Evolutionary conservation across 1,140 invertebrate species (phyloP), one percentile per base, ranked within the genome.

Genomic region (Drosophila pseudoobscura): DNA sequence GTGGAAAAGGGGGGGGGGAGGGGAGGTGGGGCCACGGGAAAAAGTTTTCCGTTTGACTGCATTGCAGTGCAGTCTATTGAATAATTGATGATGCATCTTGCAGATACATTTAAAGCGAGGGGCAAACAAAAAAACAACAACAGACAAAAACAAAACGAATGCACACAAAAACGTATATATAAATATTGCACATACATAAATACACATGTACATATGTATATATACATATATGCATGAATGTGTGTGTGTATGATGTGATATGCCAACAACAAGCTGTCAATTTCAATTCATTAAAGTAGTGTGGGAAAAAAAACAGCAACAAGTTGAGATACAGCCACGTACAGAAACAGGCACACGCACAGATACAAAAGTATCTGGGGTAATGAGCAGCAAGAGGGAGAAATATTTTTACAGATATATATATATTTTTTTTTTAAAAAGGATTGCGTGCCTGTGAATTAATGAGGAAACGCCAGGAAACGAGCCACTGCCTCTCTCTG

Each of bases 71-170:
- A 55, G 68, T 80, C 60, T 52, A 75, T 78, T 83, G 56, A 79
- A 80, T 87, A 87, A 78, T 87, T 78, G 74, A 87, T 75, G 64
- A 64, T 66, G 65, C 62, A 84, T 80, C 77, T 78, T 57, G 58
- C 66, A 69, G 71, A 83, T 84, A 72, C 71, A 83, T 59, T 68
- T 22, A 31, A 71, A 64, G 43, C 11, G 50, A 69, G 63, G 15
- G 35, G 35, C 3, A 13, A 39, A 39, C 3, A 13, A 39, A 39
- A 24, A 24, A 24, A 5, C 24, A 24, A 24, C 24, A 26, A 39
- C 35, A 57, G 31, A 26, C 9, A 41, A 20, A 41, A 46, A 46
- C 31, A 43, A 24, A 52, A 52, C 41, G 62, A 11, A 9, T 9
- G 29, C 22, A n/a, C 24, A 56, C 51, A 68, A 52, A 66, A 68